Evolutionary conservation across 1,140 invertebrate species (phyloP), one percentile per base, ranked within the genome.

Genomic region (Euwallacea similis): DNA sequence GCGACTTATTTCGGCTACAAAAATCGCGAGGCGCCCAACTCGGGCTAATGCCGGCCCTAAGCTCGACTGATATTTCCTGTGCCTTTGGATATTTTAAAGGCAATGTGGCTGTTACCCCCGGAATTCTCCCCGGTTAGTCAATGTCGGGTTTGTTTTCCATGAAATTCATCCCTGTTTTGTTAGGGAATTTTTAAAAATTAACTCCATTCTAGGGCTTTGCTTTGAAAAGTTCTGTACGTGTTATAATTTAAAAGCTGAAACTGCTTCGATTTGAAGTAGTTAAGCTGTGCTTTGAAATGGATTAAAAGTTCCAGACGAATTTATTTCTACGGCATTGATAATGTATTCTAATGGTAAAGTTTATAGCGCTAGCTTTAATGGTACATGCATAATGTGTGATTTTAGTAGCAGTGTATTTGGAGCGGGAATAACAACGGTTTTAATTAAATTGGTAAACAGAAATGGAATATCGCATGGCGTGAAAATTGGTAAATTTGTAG

Each of bases 1-100:
- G 44, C 56, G 55, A 60, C 55, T 59, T 68, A 67, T 61, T 66
- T 68, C 66, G 59, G 66, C 50, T 59, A 9, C 56, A 60, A 41
- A 68, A 68, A 68, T 68, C 66, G 44, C 55, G 55, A 58, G 10
- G 16, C 55, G 13, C 10, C 55, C 55, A 16, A 58, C n/a, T 58
- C 21, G n/a, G 16, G 55, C 55, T 58, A 58, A 58, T 58, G 55
- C 16, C 55, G 21, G 13, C 55, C 21, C 21, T 58, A 58, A 58
- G 55, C 55, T 10, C 6, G 16, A 10, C 55, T 33, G 6, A 58
- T 58, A 58, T 58, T 58, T 58, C 55, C 55, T n/a, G 13, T 15
- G 55, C 55, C n/a, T 6, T 9, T 16, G n/a, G 55, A 58, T 58
- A 58, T 58, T 58, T 58, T 58, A 15, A 58, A 58, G 21, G 55